These are phyloP conservation scores for Drosophila asahinai DNA, from an alignment of 1,140 invertebrate species.

Conservation along the genomic window DNA sequence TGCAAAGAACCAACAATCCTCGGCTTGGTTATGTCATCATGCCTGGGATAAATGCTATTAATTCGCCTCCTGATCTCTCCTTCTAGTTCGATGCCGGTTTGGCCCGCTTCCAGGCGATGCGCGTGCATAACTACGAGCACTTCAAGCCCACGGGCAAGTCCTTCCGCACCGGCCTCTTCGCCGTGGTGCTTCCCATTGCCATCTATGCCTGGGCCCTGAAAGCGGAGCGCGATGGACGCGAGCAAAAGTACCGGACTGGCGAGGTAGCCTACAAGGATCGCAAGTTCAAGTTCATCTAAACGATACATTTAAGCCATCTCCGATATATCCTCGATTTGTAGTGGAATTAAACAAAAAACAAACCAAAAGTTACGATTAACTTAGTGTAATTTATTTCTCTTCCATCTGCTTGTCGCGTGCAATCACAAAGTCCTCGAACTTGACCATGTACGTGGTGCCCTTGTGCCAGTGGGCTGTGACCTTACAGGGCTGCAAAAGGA, in stretches of 20 bases:
- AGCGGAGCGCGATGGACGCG: constrained; percentile 86
- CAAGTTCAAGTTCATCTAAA: constrained; percentile 87
- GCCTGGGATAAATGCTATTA: constrained; percentile 9
- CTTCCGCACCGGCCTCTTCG: constrained; percentile 86
- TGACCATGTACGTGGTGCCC: constrained; percentile 99
- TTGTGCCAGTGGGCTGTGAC: constrained; percentile 99
- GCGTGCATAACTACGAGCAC: constrained; percentile 87
- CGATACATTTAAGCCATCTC: constrained; percentile 7
- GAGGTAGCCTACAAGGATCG: constrained; percentile 91
- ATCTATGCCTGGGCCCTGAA: constrained; percentile 86
- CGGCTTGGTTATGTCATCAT: constrained; percentile 83
- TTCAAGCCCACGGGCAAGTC: constrained; percentile 89
- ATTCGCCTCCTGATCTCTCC: constrained; percentile 18
- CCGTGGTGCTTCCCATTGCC: constrained; percentile 87
- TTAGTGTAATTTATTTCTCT: constrained; percentile 87
- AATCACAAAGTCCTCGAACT: constrained; percentile 98
- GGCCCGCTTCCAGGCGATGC: constrained; percentile 89
- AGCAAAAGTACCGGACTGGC: constrained; percentile 88
- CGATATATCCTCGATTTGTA: constrained; percentile 34
- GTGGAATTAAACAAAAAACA: constrained; percentile 58
- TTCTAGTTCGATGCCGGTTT: constrained; percentile 91
- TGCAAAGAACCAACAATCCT: constrained; percentile 40
- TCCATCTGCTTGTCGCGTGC: constrained; percentile 96
- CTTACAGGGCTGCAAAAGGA: constrained; percentile 93
- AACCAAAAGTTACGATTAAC: constrained; percentile 23